Conservation (phyloP, 2,113 vertebrate genomes). For the Todiramphus chloris region DNA sequence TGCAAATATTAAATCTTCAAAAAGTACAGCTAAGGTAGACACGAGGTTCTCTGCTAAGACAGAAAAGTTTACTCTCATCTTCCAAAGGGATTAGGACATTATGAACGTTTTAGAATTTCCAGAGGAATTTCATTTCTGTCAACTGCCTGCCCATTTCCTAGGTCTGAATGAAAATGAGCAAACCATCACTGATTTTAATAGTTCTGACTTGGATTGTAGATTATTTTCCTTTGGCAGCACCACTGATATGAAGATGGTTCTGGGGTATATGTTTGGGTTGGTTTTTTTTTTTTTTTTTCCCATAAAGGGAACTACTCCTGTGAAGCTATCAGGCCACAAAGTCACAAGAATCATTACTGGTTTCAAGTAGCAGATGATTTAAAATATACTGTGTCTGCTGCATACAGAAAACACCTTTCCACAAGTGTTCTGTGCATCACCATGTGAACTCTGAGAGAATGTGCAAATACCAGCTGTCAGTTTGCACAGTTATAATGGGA, state of each 20-base stretch:
- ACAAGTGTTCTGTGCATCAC: not conserved
- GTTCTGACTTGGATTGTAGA: not conserved
- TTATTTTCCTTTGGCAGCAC: not conserved
- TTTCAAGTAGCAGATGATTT: not conserved
- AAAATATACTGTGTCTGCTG: not conserved
- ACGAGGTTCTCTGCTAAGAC: not conserved
- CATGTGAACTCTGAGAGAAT: fast-evolving
- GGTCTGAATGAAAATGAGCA: not conserved
- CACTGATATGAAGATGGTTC: not conserved
- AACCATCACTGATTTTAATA: not conserved
- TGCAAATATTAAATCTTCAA: not conserved
- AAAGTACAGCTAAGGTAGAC: not conserved
- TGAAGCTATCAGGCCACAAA: not conserved
- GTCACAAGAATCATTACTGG: not conserved
- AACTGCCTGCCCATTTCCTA: not conserved
- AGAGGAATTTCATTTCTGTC: not conserved
- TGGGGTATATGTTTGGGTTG: fast-evolving
- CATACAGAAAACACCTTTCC: not conserved
- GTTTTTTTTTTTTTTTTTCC: not conserved
- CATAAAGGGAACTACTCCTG: not conserved
- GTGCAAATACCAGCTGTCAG: not conserved
- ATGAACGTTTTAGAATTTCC: not conserved
- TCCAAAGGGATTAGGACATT: not conserved
- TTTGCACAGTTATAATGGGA: not conserved
- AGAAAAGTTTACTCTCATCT: not conserved